phyloP scores from a whole-genome alignment of 2,797 vertebrate genomes.

The Poeciliopsis paucimaculata region DNA sequence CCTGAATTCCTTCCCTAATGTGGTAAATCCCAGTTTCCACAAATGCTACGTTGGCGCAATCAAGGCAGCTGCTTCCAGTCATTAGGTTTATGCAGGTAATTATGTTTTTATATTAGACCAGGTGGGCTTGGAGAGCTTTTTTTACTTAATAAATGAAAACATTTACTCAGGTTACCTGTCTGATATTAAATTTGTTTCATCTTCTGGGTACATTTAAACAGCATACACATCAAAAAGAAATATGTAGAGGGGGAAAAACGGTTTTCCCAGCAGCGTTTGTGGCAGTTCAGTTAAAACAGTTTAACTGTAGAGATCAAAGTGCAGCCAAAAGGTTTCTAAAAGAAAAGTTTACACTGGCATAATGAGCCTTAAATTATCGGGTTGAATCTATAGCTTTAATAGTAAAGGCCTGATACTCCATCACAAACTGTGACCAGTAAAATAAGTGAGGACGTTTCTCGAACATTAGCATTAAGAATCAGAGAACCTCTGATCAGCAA shows the following conservation, averaged over 20 bases:
- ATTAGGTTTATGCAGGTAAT: too few relatives aligned
- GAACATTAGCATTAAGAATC: not conserved
- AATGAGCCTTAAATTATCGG: not conserved
- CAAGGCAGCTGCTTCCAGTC: not conserved
- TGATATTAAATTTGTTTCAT: not conserved
- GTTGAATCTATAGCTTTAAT: not conserved
- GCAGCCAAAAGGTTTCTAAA: not conserved
- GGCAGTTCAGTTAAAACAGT: not conserved
- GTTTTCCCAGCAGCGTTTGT: not conserved
- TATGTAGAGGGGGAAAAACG: not conserved
- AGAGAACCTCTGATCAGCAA: not conserved
- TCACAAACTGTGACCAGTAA: not conserved
- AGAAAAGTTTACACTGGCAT: not conserved
- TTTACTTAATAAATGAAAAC: not conserved
- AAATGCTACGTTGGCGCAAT: not conserved
- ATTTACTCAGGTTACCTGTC: constrained; percentile 1
- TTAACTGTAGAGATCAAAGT: not conserved
- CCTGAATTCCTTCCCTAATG: not conserved
- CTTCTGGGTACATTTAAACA: not conserved
- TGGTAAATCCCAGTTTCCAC: not conserved
- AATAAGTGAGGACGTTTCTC: not conserved
- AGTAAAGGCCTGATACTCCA: not conserved
- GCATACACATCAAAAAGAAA: not conserved
- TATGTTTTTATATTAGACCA: not conserved
- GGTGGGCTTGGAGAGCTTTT: not conserved